Evolutionary conservation across 1,140 invertebrate genomes (phyloP).

Genomic region (Meloidogyne floridensis): DNA sequence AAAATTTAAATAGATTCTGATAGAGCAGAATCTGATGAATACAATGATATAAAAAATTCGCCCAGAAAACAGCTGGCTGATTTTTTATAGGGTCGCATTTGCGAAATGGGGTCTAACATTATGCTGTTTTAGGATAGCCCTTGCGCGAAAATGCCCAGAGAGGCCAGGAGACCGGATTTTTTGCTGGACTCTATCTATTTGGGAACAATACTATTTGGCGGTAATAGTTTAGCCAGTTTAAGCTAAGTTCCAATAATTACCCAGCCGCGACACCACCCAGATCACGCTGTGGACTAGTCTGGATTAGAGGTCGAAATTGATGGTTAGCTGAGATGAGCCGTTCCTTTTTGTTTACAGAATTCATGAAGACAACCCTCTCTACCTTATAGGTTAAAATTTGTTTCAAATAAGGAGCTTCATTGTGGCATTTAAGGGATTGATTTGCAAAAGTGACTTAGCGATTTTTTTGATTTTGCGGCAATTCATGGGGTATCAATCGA

Average conservation of each 20-base stretch:
- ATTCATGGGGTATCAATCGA: no score
- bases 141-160: not conserved
- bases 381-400: slow-evolving; percentile 11
- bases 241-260: no score
- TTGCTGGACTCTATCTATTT: slow-evolving; percentile 31
- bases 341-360: slow-evolving; percentile 22
- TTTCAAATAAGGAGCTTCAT: no score
- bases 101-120: slow-evolving; percentile 62
- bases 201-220: slow-evolving; percentile 24
- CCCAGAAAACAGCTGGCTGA: slow-evolving; percentile 67
- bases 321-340: slow-evolving; percentile 32
- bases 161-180: slow-evolving; percentile 21
- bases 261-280: slow-evolving; percentile 39
- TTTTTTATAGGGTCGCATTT: slow-evolving; percentile 33
- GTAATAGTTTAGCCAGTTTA: no score
- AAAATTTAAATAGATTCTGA: no score
- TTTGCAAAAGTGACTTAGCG: no score
- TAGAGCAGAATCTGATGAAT: no score
- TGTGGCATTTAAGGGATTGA: no score
- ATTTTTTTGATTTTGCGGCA: no score
- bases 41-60: no score
- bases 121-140: slow-evolving; percentile 59
- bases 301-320: not conserved
- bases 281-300: no score
- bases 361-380: slow-evolving; percentile 24